These are phyloP conservation scores for Butorides virescens DNA, from an alignment of 2,113 vertebrate genomes.

Conservation along the genomic window DNA sequence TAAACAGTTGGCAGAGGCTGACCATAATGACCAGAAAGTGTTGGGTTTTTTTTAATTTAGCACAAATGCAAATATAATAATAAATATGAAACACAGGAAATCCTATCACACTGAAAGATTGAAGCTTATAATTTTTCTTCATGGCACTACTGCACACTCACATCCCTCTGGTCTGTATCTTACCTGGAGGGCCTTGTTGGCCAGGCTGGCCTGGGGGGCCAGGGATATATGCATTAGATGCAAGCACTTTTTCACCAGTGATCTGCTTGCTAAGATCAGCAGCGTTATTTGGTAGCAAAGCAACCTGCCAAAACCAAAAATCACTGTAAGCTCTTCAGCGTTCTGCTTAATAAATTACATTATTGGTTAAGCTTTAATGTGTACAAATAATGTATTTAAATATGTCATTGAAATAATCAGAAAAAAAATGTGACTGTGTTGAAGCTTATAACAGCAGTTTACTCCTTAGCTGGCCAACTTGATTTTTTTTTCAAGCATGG, in stretches of 20 bases:
- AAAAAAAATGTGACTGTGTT: not conserved
- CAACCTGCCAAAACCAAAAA: slow-evolving; percentile 75
- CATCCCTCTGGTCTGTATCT: not conserved
- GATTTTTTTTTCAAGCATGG: not conserved
- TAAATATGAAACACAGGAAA: not conserved
- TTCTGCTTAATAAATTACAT: not conserved
- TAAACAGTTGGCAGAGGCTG: not conserved
- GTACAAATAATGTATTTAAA: not conserved
- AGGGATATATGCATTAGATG: slow-evolving; percentile 81
- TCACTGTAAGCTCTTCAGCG: not conserved
- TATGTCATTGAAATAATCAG: not conserved
- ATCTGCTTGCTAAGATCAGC: slow-evolving; percentile 86
- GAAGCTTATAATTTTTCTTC: not conserved
- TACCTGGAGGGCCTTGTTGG: slow-evolving; percentile 86
- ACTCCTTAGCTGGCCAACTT: not conserved
- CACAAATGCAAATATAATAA: not conserved
- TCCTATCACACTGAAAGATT: not conserved
- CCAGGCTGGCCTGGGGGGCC: slow-evolving; percentile 89
- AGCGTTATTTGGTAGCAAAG: slow-evolving; percentile 86
- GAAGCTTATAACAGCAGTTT: not conserved
- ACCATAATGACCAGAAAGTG: not conserved
- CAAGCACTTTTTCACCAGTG: slow-evolving; percentile 84
- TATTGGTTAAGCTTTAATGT: not conserved
- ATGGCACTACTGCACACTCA: not conserved
- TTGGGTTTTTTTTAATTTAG: not conserved